Base-by-base conservation (phyloP, 2,888 invertebrate species). In the Salpingus planirostris region DNA sequence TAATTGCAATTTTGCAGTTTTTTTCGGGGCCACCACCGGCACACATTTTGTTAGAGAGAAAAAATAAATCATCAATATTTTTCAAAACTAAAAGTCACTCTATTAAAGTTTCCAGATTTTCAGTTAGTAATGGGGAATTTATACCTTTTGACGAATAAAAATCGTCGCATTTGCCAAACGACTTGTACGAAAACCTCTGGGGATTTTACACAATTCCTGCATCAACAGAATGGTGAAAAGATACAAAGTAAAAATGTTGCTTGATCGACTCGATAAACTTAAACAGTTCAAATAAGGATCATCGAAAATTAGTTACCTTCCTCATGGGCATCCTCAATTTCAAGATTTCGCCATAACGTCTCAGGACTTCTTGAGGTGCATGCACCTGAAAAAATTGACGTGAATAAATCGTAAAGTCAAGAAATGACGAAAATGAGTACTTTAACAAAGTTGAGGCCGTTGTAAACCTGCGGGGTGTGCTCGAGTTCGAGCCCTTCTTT, bases 281-380 rank as follows among this genome's bases (percentile, higher is more conserved):
- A 18, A 18, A 6, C 5, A 18, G 8, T 18, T 6, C 5, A 18
- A 18, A 18, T 18, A 8, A 18, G 18, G 8, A 18, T 6, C 5
- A 18, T 6, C 18, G 8, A 18, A 18, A 18, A 18, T 18, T 15
- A 31, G 24, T 21, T 58, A 86, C 78, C 71, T 81, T 83, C 73
- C 83, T 89, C 88, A 95, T 93, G 2, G 93, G 92, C 84, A 93
- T 81, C 57, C 90, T 74, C 13, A 93, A 70, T 62, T 93, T 92
- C 49, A 93, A 71, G 52, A 92, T 86, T 66, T 95, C 95, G 38
- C 89, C 80, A 65, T 93, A 93, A 49, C 89, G 74, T 46, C 81
- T 73, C 29, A 93, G 65, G 3, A 93, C 88, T 55, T 82, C 75
- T 47, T 76, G 66, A 0, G 93, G 89, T 1, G 89, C 87, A 64